phyloP scores from a whole-genome alignment of 2,797 vertebrate genomes.

The Lepidocolaptes lacrymiger region DNA sequence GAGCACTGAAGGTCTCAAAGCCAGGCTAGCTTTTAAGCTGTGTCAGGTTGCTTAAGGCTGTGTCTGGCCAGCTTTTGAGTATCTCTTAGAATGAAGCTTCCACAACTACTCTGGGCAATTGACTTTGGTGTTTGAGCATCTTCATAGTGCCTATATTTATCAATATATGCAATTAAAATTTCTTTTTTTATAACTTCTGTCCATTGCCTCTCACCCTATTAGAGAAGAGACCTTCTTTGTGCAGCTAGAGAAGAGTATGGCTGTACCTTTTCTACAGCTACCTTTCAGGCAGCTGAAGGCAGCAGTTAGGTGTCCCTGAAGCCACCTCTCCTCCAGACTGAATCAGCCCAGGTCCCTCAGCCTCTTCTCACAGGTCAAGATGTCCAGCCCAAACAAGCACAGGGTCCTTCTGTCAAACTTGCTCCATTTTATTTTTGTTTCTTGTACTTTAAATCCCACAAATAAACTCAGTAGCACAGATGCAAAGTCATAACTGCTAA shows the following conservation, averaged over 20 bases:
- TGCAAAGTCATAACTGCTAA: neutral
- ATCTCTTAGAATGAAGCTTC: neutral
- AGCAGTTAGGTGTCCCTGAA: neutral
- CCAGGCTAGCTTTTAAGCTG: neutral
- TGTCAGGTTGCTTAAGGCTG: neutral
- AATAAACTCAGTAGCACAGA: neutral
- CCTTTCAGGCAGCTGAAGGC: neutral
- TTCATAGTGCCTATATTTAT: neutral
- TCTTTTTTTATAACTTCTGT: neutral
- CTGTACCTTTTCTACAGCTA: neutral
- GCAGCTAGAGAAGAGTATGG: neutral
- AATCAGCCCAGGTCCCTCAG: neutral
- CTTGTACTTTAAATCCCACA: neutral
- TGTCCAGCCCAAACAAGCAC: neutral
- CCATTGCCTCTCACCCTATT: neutral
- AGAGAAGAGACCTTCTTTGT: neutral
- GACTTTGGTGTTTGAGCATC: neutral
- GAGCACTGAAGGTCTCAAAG: neutral
- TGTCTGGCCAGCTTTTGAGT: neutral
- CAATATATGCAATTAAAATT: neutral
- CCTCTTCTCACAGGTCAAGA: neutral
- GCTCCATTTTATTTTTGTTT: neutral
- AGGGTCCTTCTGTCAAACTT: neutral
- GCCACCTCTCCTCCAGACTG: neutral
- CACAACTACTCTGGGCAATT: neutral